phyloP scores from a whole-genome alignment of 2,888 invertebrate species.

The Phengaris alcon region DNA sequence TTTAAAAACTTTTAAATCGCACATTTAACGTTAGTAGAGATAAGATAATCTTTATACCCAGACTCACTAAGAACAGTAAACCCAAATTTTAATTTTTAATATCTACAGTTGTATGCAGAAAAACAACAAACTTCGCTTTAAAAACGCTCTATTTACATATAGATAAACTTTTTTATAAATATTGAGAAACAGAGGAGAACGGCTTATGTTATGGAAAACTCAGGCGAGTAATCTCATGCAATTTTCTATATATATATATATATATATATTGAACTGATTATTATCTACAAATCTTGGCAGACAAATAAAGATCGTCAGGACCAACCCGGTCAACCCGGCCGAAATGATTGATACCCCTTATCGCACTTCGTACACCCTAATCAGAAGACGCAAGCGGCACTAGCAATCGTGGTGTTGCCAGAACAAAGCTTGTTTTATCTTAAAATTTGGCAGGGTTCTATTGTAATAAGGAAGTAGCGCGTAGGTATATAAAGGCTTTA shows the following conservation, averaged over 20 bases:
- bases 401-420: neutral
- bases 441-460: neutral
- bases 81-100: too few species aligned
- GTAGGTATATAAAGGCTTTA: too few species aligned
- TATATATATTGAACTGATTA: neutral
- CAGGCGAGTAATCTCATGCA: neutral
- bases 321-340: slow-evolving; percentile 25
- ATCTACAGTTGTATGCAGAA: too few species aligned
- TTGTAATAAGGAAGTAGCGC: neutral
- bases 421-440: neutral
- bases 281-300: slow-evolving; percentile 15
- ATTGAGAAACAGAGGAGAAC: too few species aligned
- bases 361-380: slow-evolving; percentile 22
- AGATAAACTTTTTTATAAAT: too few species aligned
- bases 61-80: too few species aligned
- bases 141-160: too few species aligned
- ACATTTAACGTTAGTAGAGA: too few species aligned
- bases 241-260: neutral
- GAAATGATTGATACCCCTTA: slow-evolving; percentile 27
- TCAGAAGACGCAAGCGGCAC: slow-evolving; percentile 16
- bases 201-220: too few species aligned
- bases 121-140: too few species aligned
- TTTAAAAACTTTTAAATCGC: too few species aligned
- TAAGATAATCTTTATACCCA: too few species aligned
- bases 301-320: slow-evolving; percentile 1